Conservation (phyloP, 1,140 invertebrate genomes). For the Scylla paramamosain region DNA sequence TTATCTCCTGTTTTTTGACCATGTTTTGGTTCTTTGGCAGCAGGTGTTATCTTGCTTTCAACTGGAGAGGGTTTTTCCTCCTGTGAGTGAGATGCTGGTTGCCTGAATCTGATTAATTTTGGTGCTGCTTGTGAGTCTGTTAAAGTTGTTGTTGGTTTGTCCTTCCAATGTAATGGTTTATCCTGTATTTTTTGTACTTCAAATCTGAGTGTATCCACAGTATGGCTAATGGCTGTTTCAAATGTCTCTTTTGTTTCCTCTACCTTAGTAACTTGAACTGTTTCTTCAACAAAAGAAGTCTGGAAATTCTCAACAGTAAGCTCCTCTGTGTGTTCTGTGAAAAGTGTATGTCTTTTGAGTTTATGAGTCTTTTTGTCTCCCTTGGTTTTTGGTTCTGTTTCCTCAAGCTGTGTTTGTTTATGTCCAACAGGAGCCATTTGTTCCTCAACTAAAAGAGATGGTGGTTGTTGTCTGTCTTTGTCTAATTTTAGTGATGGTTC, state of each 20-base stretch:
- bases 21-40: constrained; percentile 18
- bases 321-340: too few relatives aligned
- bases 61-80: background rate
- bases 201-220: constrained; percentile 13
- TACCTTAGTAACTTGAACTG: background rate
- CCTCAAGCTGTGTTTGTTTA: background rate
- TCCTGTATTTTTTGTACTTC: constrained; percentile 31
- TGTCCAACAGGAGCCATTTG: background rate
- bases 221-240: background rate
- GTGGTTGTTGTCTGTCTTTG: background rate
- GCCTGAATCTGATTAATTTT: background rate
- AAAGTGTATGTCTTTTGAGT: too few relatives aligned
- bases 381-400: background rate
- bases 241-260: constrained; percentile 10
- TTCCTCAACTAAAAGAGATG: background rate
- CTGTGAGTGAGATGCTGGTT: too few relatives aligned
- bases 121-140: constrained; percentile 16
- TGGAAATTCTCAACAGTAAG: too few relatives aligned
- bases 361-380: background rate
- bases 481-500: constrained; percentile 59
- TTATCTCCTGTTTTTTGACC: background rate
- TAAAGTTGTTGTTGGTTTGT: constrained; percentile 31
- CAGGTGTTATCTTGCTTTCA: constrained; percentile 21
- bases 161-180: background rate
- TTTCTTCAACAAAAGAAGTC: background rate